Evolutionary conservation across 2,888 invertebrate species (phyloP).

Genomic region (Chaitophorus viminalis): DNA sequence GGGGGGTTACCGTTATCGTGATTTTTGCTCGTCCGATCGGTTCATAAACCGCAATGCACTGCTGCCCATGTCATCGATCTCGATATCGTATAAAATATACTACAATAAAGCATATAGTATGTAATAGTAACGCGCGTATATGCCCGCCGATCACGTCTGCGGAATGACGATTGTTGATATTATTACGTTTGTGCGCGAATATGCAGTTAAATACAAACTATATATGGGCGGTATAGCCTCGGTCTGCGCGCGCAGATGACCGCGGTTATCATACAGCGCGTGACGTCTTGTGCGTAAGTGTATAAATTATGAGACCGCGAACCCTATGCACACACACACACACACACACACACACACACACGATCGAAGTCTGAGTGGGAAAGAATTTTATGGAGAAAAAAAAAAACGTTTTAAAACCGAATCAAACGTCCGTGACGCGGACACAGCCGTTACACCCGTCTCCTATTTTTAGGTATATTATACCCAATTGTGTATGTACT

Average conservation of each 20-base stretch:
- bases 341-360: too few species aligned
- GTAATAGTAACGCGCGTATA: too few species aligned
- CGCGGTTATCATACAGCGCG: background rate
- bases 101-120: too few species aligned
- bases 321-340: too few species aligned
- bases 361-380: background rate
- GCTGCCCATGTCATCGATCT: background rate
- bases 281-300: background rate
- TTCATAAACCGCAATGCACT: background rate
- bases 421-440: constrained; percentile 50
- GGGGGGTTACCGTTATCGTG: too few species aligned
- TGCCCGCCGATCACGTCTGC: background rate
- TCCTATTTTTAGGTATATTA: too few species aligned
- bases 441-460: background rate
- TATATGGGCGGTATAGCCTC: background rate
- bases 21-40: too few species aligned
- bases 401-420: constrained; percentile 26
- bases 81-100: background rate
- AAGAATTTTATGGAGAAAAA: background rate
- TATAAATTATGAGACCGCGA: background rate
- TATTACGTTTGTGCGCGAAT: too few species aligned
- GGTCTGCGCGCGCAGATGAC: background rate
- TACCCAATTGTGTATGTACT: too few species aligned
- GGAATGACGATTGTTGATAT: background rate
- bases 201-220: background rate